A percentile compares a stretch with the other conserved stretches of the same genome.
These are phyloP conservation scores for Mastigias papua DNA, from an alignment of 30 jellyfish, hydroid and myxozoan genomes.

Conservation along the genomic window DNA sequence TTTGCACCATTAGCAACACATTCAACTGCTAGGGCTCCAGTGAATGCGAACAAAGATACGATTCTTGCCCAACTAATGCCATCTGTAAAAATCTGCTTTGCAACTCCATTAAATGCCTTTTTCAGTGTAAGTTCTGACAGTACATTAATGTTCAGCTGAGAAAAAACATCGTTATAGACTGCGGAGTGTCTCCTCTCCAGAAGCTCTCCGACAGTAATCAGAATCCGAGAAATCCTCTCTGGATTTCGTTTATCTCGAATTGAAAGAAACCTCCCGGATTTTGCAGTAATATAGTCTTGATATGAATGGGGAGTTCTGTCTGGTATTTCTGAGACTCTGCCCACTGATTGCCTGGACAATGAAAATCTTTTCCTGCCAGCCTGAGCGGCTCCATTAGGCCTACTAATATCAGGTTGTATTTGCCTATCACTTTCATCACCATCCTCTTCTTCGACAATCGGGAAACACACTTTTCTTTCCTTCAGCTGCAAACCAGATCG, in stretches of 20 bases:
- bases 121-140: conserved; percentile 76
- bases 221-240: conserved; percentile 67
- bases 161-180: conserved; percentile 78
- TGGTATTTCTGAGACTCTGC: neutral
- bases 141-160: conserved; percentile 72
- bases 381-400: neutral
- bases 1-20: conserved; percentile 88
- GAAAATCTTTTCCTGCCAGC: neutral
- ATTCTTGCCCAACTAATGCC: conserved; percentile 95
- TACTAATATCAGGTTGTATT: neutral
- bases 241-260: conserved; percentile 47
- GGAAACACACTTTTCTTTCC: conserved; percentile 64
- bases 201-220: conserved; percentile 83
- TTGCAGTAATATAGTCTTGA: neutral
- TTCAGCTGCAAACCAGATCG: conserved; percentile 91
- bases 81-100: conserved; percentile 77
- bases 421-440: conserved; percentile 13
- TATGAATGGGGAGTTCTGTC: neutral
- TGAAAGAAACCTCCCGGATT: neutral
- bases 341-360: neutral
- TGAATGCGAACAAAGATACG: conserved; percentile 88
- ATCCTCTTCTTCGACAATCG: conserved; percentile 4
- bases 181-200: conserved; percentile 81
- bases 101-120: conserved; percentile 74
- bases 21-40: conserved; percentile 94